These are phyloP conservation scores for Orientallactaga sibirica DNA, from an alignment of 2,797 vertebrate species.

Conservation along the genomic window DNA sequence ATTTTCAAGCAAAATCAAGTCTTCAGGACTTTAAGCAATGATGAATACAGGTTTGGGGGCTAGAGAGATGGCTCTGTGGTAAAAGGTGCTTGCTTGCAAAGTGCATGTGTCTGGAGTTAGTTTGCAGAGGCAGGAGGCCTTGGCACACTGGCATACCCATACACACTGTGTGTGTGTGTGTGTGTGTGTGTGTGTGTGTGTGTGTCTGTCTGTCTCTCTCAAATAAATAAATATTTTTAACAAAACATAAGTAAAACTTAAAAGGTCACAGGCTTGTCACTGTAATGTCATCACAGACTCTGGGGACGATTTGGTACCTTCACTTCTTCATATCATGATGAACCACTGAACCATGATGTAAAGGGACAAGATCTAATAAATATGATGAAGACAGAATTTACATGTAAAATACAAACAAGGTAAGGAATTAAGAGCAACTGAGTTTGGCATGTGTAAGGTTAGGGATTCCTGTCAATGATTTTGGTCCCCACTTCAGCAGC, in stretches of 20 bases:
- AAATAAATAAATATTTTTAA: too few relatives aligned
- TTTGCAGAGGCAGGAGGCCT: too few relatives aligned
- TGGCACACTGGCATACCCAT: too few relatives aligned
- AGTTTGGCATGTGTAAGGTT: neutral
- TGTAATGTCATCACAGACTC: neutral
- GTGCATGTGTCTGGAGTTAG: too few relatives aligned
- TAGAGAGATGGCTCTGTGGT: too few relatives aligned
- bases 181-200: too few relatives aligned
- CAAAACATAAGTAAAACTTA: too few relatives aligned
- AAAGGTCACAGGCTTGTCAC: neutral
- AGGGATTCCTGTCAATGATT: neutral
- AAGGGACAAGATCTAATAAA: constrained; percentile 9
- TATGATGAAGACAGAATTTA: neutral
- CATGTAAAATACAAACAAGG: constrained; percentile 20
- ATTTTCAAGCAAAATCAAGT: constrained; percentile 33
- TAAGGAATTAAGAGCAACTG: constrained; percentile 21
- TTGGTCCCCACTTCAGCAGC: neutral
- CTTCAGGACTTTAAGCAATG: neutral
- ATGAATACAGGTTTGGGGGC: neutral
- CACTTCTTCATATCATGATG: neutral
- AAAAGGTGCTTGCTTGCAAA: too few relatives aligned
- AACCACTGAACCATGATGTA: neutral
- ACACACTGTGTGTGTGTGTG: too few relatives aligned
- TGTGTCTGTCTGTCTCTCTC: too few relatives aligned
- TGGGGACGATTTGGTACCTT: accelerated